Conservation (phyloP, 1,140 invertebrate genomes). For the Macrotrachela quadricornifera region DNA sequence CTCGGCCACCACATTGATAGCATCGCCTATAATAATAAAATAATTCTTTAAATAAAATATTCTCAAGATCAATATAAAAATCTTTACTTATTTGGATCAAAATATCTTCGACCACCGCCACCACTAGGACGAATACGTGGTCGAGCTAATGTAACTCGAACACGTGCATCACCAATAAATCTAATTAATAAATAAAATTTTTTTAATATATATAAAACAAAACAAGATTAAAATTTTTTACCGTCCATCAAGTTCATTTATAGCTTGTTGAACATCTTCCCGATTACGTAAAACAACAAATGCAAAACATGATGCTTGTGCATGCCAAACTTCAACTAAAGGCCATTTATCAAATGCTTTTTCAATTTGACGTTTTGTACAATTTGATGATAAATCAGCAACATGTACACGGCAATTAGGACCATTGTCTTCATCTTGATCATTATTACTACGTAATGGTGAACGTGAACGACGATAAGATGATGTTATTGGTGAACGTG, state of each 20-base stretch:
- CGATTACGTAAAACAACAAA: no score
- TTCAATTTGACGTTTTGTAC: constrained; percentile 17
- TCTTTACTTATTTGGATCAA: constrained; percentile 16
- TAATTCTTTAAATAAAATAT: no score
- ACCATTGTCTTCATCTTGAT: neutral
- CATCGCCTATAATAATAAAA: constrained; percentile 12
- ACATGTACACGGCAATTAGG: constrained; percentile 18
- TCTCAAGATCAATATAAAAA: no score
- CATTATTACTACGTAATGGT: no score
- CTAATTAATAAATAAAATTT: neutral
- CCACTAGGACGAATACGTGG: constrained; percentile 15
- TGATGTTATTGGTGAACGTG: no score
- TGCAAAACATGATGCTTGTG: no score
- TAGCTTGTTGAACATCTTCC: no score
- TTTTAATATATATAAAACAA: constrained; percentile 24
- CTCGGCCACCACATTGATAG: constrained; percentile 26
- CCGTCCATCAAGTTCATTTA: neutral
- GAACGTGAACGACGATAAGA: no score
- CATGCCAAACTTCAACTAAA: no score
- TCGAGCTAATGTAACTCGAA: constrained; percentile 21
- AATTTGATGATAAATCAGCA: constrained; percentile 12
- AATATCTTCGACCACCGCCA: constrained; percentile 12
- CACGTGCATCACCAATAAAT: constrained; percentile 9
- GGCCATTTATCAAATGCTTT: constrained; percentile 21
- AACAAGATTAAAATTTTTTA: constrained; percentile 20